phyloP scores from a whole-genome alignment of 2,888 invertebrate genomes.

The Germaria angustata region DNA sequence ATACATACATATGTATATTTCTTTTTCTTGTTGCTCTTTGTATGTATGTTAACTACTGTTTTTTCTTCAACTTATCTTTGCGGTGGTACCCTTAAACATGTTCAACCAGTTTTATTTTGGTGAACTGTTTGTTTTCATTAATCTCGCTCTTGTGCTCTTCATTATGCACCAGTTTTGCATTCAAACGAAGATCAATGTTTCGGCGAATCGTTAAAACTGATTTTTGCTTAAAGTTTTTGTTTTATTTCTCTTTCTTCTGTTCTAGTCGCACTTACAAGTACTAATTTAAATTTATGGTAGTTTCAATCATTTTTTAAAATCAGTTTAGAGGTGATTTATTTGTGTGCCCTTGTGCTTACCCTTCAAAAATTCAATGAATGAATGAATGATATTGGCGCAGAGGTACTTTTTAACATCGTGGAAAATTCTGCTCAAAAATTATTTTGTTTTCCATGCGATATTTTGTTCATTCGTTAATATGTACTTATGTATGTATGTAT shows the following conservation, averaged over 20 bases:
- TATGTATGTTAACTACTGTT: not conserved
- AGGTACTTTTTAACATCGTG: not conserved
- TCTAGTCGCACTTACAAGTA: constrained; percentile 7
- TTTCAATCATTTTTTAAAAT: constrained; percentile 19
- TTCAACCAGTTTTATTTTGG: constrained; percentile 74
- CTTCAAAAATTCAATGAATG: constrained; percentile 50
- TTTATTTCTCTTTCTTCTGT: constrained; percentile 16
- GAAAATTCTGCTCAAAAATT: no score
- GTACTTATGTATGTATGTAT: no score
- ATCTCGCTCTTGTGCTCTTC: constrained; percentile 49
- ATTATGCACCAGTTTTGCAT: constrained; percentile 56
- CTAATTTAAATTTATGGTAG: constrained; percentile 18
- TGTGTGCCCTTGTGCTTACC: constrained; percentile 31
- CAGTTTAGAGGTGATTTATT: constrained; percentile 41
- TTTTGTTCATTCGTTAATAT: no score
- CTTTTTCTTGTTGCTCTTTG: constrained; percentile 36
- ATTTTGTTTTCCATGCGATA: no score
- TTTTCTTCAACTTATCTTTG: constrained; percentile 47
- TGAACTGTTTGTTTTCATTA: constrained; percentile 39
- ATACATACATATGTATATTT: no score
- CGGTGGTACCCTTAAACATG: constrained; percentile 71
- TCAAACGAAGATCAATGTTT: constrained; percentile 63
- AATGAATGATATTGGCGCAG: not conserved
- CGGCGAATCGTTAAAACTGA: constrained; percentile 37
- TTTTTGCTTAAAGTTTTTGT: constrained; percentile 25